A percentile compares a stretch with the other conserved stretches of the same genome.
These are phyloP conservation scores for Ahaetulla prasina DNA, from an alignment of 2,113 vertebrate genomes.

Conservation along the genomic window DNA sequence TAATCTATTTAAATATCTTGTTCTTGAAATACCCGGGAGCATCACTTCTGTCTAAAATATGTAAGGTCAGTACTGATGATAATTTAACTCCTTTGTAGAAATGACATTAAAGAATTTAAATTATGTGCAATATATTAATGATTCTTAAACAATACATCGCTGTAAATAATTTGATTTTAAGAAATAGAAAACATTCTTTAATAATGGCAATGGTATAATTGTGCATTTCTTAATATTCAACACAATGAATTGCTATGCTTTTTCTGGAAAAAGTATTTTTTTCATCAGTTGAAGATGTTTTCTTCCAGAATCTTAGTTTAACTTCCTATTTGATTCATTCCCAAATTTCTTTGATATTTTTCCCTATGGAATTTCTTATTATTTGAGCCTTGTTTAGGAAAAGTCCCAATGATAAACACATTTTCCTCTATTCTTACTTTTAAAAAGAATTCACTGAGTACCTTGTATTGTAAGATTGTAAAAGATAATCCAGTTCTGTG, in stretches of 20 bases:
- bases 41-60: conserved; percentile 64
- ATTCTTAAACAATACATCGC: conserved; percentile 53
- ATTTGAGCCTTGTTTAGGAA: not conserved
- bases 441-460: not conserved
- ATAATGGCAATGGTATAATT: conserved; percentile 10
- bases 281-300: not conserved
- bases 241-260: not conserved
- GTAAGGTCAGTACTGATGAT: conserved; percentile 64
- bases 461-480: not conserved
- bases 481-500: not conserved
- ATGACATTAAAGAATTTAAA: conserved; percentile 66
- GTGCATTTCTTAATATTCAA: not conserved
- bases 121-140: conserved; percentile 64
- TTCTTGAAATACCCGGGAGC: conserved; percentile 61
- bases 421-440: not conserved
- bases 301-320: not conserved
- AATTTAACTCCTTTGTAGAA: conserved; percentile 71
- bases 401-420: not conserved
- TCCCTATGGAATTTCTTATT: not conserved
- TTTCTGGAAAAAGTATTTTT: not conserved
- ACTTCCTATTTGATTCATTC: not conserved
- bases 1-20: conserved; percentile 65
- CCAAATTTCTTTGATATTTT: not conserved
- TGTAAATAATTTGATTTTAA: conserved; percentile 26
- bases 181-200: conserved; percentile 13